These are phyloP conservation scores for Tragopan temminckii DNA, from an alignment of 2,797 vertebrate species.

Conservation along the genomic window DNA sequence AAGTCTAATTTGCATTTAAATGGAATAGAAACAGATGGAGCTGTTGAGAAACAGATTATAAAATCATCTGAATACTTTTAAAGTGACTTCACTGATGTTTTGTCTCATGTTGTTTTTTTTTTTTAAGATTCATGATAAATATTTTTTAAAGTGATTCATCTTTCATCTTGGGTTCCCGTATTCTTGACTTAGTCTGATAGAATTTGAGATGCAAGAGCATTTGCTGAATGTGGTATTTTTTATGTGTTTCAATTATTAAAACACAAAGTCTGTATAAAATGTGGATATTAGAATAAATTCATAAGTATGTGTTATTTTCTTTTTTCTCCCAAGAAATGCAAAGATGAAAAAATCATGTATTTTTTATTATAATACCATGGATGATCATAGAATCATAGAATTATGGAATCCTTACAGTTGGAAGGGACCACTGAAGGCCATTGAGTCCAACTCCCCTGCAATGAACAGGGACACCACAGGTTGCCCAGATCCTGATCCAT, in stretches of 20 bases:
- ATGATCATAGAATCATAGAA: neutral
- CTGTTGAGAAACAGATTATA: slow-evolving; percentile 13
- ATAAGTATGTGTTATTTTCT: neutral
- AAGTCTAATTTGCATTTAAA: neutral
- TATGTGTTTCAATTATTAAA: neutral
- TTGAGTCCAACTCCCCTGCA: too few relatives aligned
- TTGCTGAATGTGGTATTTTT: neutral
- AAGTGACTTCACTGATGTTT: slow-evolving; percentile 45
- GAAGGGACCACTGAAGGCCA: too few relatives aligned
- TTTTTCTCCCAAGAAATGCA: neutral
- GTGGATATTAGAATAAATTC: neutral
- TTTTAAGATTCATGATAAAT: slow-evolving; percentile 31
- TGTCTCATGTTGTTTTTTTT: slow-evolving; percentile 17
- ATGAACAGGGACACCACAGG: too few relatives aligned
- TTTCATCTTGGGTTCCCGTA: slow-evolving; percentile 13
- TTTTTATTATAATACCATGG: neutral
- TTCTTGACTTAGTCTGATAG: neutral
- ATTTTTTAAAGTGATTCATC: slow-evolving; percentile 53
- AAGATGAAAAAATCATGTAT: neutral
- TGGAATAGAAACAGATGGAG: slow-evolving; percentile 49
- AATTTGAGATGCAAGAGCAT: neutral
- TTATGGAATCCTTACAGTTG: too few relatives aligned
- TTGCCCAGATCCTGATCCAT: too few relatives aligned
- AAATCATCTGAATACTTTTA: slow-evolving; percentile 50
- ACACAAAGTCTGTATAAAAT: neutral